Percentiles rank a stretch among this genome's conserved stretches.
Conservation (phyloP, 2,113 vertebrate species). For the Lagopus muta region DNA sequence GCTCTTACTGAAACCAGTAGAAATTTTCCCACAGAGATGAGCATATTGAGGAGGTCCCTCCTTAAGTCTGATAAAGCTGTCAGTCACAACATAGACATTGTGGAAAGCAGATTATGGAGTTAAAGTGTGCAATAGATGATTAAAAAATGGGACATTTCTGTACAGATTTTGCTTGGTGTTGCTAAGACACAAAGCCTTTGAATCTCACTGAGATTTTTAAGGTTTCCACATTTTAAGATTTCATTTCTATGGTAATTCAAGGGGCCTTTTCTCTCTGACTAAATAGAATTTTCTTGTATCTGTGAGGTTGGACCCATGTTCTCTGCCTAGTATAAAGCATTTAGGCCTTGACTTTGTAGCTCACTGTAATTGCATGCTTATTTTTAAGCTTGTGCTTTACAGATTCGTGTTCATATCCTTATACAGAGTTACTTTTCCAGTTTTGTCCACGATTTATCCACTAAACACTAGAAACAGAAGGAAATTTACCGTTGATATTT, state of each 20-base stretch:
- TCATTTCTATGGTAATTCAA: not conserved
- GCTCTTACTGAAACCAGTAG: not conserved
- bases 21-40: not conserved
- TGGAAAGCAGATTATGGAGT: not conserved
- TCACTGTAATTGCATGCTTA: not conserved
- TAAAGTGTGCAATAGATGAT: not conserved
- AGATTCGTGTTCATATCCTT: not conserved
- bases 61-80: not conserved
- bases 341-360: not conserved
- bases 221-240: slow-evolving; percentile 17
- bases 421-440: not conserved
- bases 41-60: not conserved
- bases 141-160: not conserved
- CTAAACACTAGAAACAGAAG: not conserved
- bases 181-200: slow-evolving; percentile 18
- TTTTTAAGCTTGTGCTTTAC: not conserved
- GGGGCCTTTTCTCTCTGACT: not conserved
- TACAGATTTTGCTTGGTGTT: not conserved
- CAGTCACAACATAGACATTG: not conserved
- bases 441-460: not conserved
- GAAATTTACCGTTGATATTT: not conserved
- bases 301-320: not conserved
- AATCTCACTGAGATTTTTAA: not conserved
- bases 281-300: not conserved
- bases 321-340: not conserved